Percentiles rank a stretch among this genome's conserved stretches.
phyloP scores from a whole-genome alignment of 2,797 vertebrate genomes.

The Darevskia mixta region DNA sequence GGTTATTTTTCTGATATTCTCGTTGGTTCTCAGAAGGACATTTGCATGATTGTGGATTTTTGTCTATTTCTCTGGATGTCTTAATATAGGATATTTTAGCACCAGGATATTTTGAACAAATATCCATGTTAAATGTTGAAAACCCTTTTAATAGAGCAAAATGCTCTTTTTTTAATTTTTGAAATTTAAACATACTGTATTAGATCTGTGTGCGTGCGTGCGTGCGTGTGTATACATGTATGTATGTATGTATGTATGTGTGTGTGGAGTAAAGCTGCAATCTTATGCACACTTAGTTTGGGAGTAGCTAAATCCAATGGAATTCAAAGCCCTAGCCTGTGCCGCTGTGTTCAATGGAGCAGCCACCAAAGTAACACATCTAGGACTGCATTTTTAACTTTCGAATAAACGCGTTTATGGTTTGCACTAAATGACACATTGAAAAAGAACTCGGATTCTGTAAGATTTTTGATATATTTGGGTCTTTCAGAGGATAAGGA shows the following conservation, averaged over 20 bases:
- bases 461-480: neutral
- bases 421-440: no score
- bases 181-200: neutral
- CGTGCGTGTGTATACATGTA: no score
- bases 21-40: neutral
- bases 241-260: no score
- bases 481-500: neutral
- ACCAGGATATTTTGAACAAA: neutral
- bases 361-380: neutral
- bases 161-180: neutral
- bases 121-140: no score
- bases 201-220: neutral
- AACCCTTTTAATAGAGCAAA: neutral
- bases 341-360: neutral
- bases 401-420: neutral
- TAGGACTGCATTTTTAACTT: no score
- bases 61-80: neutral
- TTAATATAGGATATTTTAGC: neutral
- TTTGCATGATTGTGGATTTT: neutral
- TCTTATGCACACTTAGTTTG: no score
- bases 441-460: neutral
- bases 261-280: neutral
- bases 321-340: no score
- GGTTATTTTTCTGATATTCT: neutral
- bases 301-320: neutral